These are phyloP conservation scores for Resseliella maxima DNA, from an alignment of 2,888 invertebrate species.

Conservation along the genomic window DNA sequence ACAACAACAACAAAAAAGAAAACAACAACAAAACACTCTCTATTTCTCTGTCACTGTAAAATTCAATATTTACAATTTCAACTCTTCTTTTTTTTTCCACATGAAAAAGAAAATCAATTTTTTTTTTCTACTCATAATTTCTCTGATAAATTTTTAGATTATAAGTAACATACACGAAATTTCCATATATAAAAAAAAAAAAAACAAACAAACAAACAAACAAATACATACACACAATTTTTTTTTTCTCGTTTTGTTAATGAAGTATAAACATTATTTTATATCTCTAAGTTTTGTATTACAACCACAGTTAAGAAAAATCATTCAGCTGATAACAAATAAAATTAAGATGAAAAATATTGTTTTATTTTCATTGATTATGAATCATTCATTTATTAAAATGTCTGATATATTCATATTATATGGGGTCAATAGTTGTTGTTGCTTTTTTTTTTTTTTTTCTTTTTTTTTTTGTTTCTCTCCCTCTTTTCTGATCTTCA, in stretches of 20 bases:
- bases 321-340: conserved; percentile 22
- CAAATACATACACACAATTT: too few relatives aligned
- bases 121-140: not conserved
- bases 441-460: too few relatives aligned
- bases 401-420: not conserved
- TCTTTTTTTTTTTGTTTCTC: too few relatives aligned
- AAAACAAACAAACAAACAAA: too few relatives aligned
- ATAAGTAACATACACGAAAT: not conserved
- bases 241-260: conserved; percentile 11
- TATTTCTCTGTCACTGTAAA: too few relatives aligned
- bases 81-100: not conserved
- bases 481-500: too few relatives aligned
- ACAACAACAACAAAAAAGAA: not conserved
- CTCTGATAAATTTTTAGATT: not conserved
- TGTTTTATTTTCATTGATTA: not conserved
- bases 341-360: not conserved
- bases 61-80: not conserved
- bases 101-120: not conserved
- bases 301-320: not conserved
- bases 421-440: too few relatives aligned
- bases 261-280: not conserved
- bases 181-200: too few relatives aligned
- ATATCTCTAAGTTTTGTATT: conserved; percentile 38
- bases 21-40: too few relatives aligned
- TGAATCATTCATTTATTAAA: not conserved